These are phyloP conservation scores for Etia nguti DNA, from an alignment of 2,113 vertebrate species.

Conservation along the genomic window DNA sequence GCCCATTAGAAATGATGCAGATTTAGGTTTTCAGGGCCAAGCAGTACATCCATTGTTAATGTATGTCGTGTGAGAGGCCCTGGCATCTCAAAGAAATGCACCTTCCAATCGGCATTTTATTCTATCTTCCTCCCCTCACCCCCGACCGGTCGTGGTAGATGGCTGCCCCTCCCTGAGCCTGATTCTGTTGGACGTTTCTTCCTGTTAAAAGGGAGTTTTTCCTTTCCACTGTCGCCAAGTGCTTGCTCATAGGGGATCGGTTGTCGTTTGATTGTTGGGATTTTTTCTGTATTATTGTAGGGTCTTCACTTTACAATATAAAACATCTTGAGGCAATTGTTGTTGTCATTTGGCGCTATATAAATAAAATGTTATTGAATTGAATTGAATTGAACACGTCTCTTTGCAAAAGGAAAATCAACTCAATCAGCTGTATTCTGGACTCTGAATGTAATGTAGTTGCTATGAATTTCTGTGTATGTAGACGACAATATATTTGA, in stretches of 20 bases:
- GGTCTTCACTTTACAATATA: background rate
- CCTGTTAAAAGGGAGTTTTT: background rate
- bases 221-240: background rate
- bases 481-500: background rate
- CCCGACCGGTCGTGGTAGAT: background rate
- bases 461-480: background rate
- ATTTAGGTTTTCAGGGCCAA: background rate
- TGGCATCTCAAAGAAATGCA: background rate
- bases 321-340: background rate
- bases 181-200: background rate
- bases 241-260: accelerated
- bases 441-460: background rate
- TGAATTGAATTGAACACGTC: background rate
- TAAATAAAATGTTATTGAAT: background rate
- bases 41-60: background rate
- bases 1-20: background rate
- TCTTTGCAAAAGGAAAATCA: background rate
- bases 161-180: background rate
- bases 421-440: background rate
- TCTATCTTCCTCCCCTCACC: background rate
- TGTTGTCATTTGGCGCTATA: too few species aligned
- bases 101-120: background rate
- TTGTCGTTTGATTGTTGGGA: background rate
- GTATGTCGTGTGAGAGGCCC: accelerated
- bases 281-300: background rate